Evolutionary conservation across 1,140 invertebrate genomes (phyloP).

Genomic region (Kradibia gibbosae): DNA sequence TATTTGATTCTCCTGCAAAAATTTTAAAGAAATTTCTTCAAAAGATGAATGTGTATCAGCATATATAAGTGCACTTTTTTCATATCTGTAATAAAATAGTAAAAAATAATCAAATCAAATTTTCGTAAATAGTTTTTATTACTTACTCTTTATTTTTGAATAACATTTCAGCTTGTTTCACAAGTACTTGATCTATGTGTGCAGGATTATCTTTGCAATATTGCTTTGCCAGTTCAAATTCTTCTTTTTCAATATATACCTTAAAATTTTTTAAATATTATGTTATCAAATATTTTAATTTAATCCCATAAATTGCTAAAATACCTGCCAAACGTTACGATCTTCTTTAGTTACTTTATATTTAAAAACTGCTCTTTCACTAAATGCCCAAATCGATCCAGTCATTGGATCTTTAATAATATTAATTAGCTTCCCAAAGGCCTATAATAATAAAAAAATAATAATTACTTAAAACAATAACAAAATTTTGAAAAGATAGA

Average conservation of each 20-base stretch:
- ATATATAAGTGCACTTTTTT: constrained; percentile 89
- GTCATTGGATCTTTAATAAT: constrained; percentile 87
- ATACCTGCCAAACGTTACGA: constrained; percentile 87
- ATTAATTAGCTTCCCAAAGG: constrained; percentile 85
- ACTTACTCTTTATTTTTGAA: constrained; percentile 84
- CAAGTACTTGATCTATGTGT: constrained; percentile 87
- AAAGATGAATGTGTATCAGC: constrained; percentile 93
- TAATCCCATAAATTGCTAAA: constrained; percentile 31
- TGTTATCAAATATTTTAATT: constrained; percentile 12
- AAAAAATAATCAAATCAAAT: neutral
- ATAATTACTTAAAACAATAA: constrained; percentile 3
- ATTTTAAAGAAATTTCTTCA: constrained; percentile 95
- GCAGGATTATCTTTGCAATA: constrained; percentile 84
- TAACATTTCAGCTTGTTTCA: constrained; percentile 90
- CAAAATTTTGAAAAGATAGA: too few species aligned
- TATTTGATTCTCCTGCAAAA: constrained; percentile 86
- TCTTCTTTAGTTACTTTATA: constrained; percentile 90
- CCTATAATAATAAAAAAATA: constrained; percentile 71
- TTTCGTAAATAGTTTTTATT: constrained; percentile 22
- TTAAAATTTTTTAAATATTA: constrained; percentile 58
- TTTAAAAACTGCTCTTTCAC: constrained; percentile 87
- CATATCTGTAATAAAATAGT: constrained; percentile 73
- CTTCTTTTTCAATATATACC: constrained; percentile 88
- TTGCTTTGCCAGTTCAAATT: constrained; percentile 91
- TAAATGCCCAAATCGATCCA: constrained; percentile 88